Evolutionary conservation across 2,888 invertebrate species (phyloP), one percentile per base, ranked within the genome.

Genomic region (Dyspetes luteomarginatus): DNA sequence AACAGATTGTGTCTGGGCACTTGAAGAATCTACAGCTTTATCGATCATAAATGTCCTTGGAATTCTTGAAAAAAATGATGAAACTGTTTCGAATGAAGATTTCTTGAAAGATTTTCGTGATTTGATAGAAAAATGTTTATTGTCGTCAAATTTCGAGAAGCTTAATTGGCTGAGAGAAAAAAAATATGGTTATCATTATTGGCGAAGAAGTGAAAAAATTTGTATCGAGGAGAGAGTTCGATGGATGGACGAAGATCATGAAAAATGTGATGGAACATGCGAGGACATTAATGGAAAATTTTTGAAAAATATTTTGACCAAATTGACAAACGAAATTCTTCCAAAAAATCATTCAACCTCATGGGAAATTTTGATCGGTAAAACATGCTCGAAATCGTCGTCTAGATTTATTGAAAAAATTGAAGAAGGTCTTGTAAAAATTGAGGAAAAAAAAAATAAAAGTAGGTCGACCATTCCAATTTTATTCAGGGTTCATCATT

Each of bases 401-500:
- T 77, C 69, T 17, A 78, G 69, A 56, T 64, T 74, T 19, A 65
- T 86, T 7, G 74, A 81, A 79, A 89, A 71, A 69, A 72, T 60
- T 86, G 84, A 82, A 87, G 86, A 86, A 74, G 85, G 48, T 67
- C 24, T 43, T 1, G 22, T 24, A n/a, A 41, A 4, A 17, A 9
- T n/a, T 17, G 45, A 50, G 5, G 26, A 52, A 36, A n/a, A 68
- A 22, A 19, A 15, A 28, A 22, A 1, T 4, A 26, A 30, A 36
- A 58, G 56, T 5, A 30, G 78, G 84, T 88, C 30, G 84, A 91
- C 75, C 89, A 92, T 89, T 52, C 93, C 93, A 0, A 88, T 94
- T 36, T 86, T 94, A 73, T 93, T 94, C 82, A 92, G 94, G 77
- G 91, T 94, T 68, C 94, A 94, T 86, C 94, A 94, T 88, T 91